Percentiles rank a stretch among this genome's conserved stretches.
phyloP scores from a whole-genome alignment of 2,888 invertebrate species.

The Drosophila pegasa region DNA sequence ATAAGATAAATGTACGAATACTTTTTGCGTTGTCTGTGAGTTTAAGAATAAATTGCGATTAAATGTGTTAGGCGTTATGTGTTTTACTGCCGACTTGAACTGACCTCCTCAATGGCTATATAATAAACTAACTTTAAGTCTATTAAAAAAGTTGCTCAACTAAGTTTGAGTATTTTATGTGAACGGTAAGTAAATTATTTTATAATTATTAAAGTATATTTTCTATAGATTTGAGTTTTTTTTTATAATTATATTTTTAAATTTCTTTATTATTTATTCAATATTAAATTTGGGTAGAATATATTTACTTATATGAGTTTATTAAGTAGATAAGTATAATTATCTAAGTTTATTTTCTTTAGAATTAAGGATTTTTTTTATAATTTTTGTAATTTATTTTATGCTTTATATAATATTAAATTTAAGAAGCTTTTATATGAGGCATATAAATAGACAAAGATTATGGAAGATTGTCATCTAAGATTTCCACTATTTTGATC shows the following conservation, averaged over 20 bases:
- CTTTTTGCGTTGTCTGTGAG: conserved; percentile 60
- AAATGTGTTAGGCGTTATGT: conserved; percentile 40
- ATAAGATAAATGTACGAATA: conserved; percentile 54
- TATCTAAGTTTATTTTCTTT: background rate
- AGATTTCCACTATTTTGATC: background rate
- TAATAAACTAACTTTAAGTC: background rate
- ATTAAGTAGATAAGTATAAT: background rate
- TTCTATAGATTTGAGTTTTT: no score
- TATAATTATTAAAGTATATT: no score
- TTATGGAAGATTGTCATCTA: no score
- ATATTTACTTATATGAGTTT: no score
- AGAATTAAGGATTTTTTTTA: background rate
- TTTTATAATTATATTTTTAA: no score
- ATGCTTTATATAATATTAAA: background rate
- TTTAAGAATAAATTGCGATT: conserved; percentile 61
- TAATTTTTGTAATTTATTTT: background rate
- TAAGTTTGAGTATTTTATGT: background rate
- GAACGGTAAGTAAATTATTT: background rate
- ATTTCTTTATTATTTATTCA: no score
- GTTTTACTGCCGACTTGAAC: conserved; percentile 9
- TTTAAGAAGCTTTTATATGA: no score
- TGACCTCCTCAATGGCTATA: background rate
- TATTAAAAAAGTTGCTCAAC: background rate
- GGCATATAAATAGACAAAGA: no score
- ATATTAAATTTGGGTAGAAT: no score